Evolutionary conservation across 2,888 invertebrate genomes (phyloP).

Genomic region (Drosophila limbata): DNA sequence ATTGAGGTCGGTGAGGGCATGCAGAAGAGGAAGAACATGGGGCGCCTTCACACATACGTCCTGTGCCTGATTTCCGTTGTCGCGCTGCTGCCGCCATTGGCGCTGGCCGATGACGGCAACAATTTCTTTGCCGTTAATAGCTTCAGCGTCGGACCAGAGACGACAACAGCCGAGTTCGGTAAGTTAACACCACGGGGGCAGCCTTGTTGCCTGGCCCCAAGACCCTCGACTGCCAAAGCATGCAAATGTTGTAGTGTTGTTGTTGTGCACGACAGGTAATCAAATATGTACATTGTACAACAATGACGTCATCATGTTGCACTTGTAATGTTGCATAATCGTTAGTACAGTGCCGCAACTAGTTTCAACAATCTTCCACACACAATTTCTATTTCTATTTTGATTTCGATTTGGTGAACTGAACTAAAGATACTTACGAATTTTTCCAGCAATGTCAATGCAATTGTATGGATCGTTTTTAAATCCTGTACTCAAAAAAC

Average conservation of each 20-base stretch:
- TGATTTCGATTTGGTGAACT: neutral
- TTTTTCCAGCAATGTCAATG: neutral
- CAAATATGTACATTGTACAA: conserved; percentile 42
- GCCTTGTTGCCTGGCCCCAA: conserved; percentile 19
- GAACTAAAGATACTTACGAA: conserved; percentile 7
- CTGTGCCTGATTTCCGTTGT: conserved; percentile 73
- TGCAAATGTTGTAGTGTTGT: conserved; percentile 25
- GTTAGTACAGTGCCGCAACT: conserved; percentile 8
- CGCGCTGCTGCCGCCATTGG: conserved; percentile 74
- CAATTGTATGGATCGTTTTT: neutral
- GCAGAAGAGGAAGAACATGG: conserved; percentile 14
- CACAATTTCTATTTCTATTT: neutral
- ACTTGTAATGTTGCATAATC: conserved; percentile 47
- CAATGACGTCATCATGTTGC: conserved; percentile 56
- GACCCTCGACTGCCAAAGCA: conserved; percentile 15
- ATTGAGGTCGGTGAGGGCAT: conserved; percentile 5
- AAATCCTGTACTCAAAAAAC: neutral
- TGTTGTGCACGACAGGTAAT: conserved; percentile 26
- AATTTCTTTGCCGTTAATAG: conserved; percentile 84
- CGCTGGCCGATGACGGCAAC: conserved; percentile 83
- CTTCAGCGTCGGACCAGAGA: conserved; percentile 84
- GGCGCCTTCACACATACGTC: conserved; percentile 55
- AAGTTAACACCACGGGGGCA: conserved; percentile 66
- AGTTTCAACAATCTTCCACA: neutral
- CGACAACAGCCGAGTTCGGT: conserved; percentile 85